A percentile compares a stretch with the other conserved stretches of the same genome.
Conservation (phyloP, 2,113 vertebrate species). For the Cyphomyrus discorhynchus region DNA sequence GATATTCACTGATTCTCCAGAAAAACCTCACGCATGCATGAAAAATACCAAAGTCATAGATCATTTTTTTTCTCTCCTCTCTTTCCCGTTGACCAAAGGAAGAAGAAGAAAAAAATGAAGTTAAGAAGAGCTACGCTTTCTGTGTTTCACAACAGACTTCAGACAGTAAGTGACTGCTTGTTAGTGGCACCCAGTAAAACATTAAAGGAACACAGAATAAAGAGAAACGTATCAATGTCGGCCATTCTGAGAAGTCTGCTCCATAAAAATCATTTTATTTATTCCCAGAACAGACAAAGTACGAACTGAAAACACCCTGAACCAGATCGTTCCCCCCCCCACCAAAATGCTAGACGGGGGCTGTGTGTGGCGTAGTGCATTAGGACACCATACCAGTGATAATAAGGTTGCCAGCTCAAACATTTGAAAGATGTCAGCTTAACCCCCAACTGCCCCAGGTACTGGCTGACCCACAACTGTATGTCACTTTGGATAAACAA, state of each 20-base stretch:
- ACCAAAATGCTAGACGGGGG: background rate
- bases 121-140: background rate
- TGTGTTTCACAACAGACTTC: background rate
- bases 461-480: background rate
- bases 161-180: background rate
- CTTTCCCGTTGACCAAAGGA: background rate
- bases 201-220: background rate
- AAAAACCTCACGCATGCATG: background rate
- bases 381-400: background rate
- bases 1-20: background rate
- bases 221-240: background rate
- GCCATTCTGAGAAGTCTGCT: background rate
- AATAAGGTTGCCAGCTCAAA: background rate
- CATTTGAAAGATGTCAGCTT: background rate
- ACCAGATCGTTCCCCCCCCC: background rate
- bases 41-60: background rate
- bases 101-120: background rate
- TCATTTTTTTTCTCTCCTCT: background rate
- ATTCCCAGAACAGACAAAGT: background rate
- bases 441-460: background rate
- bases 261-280: background rate
- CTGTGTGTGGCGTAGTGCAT: background rate
- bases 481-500: background rate
- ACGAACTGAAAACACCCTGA: background rate
- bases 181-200: background rate